Evolutionary conservation across 92 coral and sea anemone genomes (phyloP).

Genomic region (Paragorgia papillata): DNA sequence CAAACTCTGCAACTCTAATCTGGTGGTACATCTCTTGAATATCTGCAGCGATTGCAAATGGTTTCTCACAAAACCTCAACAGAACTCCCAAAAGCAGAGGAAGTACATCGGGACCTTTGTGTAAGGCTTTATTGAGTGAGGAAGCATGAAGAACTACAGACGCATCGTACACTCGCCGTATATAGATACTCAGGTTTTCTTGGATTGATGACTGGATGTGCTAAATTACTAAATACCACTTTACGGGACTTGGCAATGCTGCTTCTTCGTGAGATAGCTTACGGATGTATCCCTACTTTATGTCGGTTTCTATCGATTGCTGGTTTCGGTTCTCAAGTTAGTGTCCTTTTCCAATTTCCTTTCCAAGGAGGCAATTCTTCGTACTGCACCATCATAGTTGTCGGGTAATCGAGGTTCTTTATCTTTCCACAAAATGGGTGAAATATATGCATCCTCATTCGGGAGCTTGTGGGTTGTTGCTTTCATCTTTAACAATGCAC

Average conservation of each 20-base stretch:
- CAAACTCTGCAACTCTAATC: too few relatives aligned
- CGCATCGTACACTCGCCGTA: conserved; percentile 49
- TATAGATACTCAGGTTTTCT: conserved; percentile 24
- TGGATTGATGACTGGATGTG: conserved; percentile 47
- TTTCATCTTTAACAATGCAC: background rate
- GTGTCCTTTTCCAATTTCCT: background rate
- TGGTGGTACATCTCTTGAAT: conserved; percentile 49
- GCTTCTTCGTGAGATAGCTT: conserved; percentile 12
- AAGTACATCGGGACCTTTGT: too few relatives aligned
- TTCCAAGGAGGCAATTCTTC: background rate
- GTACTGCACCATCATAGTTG: conserved; percentile 6
- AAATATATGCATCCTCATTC: background rate
- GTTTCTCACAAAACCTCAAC: too few relatives aligned
- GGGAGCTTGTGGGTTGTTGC: too few relatives aligned
- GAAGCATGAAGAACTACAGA: background rate
- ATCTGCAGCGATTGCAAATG: conserved; percentile 44
- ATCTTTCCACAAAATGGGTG: conserved; percentile 20
- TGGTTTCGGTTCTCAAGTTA: background rate
- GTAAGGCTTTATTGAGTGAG: too few relatives aligned
- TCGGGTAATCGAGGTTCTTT: conserved; percentile 1
- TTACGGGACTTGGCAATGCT: background rate
- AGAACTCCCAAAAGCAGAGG: too few relatives aligned
- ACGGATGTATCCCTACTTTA: conserved; percentile 11
- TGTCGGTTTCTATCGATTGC: conserved; percentile 7
- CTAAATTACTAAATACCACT: conserved; percentile 39